A percentile compares a stretch with the other conserved stretches of the same genome.
Evolutionary conservation across 2,797 vertebrate genomes (phyloP).

Genomic region (Micropoecilia bifurca): DNA sequence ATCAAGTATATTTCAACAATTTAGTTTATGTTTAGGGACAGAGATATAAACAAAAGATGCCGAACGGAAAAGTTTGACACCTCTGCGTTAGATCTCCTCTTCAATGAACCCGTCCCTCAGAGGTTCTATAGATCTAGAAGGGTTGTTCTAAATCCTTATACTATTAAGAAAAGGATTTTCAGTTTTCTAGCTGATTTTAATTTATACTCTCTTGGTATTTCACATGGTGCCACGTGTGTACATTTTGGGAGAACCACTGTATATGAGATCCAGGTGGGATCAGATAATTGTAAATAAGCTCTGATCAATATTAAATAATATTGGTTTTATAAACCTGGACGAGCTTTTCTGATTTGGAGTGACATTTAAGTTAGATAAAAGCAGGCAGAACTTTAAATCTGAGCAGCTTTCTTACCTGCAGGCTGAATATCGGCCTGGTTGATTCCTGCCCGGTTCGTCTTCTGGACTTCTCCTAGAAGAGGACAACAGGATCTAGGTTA

Average conservation of each 20-base stretch:
- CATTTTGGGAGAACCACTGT: background rate
- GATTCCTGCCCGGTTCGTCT: constrained; percentile 76
- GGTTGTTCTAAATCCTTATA: background rate
- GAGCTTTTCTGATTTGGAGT: background rate
- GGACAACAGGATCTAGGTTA: background rate
- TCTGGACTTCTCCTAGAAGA: constrained; percentile 75
- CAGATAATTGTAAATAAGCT: background rate
- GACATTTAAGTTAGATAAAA: background rate
- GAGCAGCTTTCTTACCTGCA: constrained; percentile 67
- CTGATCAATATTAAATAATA: background rate
- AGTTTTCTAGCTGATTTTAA: background rate
- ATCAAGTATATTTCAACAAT: background rate
- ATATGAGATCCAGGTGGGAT: background rate
- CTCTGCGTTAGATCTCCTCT: background rate
- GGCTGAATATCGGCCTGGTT: constrained; percentile 83
- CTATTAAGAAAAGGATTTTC: background rate
- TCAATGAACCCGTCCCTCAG: background rate
- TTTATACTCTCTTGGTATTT: background rate
- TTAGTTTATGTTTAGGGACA: background rate
- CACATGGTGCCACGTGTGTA: background rate
- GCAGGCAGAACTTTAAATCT: too few relatives aligned
- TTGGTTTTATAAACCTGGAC: background rate
- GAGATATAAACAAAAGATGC: background rate
- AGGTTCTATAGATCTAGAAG: background rate
- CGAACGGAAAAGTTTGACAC: background rate